Percentiles rank a stretch among this genome's conserved stretches.
phyloP scores from a whole-genome alignment of 2,888 invertebrate genomes.

The Helicoverpa assulta region DNA sequence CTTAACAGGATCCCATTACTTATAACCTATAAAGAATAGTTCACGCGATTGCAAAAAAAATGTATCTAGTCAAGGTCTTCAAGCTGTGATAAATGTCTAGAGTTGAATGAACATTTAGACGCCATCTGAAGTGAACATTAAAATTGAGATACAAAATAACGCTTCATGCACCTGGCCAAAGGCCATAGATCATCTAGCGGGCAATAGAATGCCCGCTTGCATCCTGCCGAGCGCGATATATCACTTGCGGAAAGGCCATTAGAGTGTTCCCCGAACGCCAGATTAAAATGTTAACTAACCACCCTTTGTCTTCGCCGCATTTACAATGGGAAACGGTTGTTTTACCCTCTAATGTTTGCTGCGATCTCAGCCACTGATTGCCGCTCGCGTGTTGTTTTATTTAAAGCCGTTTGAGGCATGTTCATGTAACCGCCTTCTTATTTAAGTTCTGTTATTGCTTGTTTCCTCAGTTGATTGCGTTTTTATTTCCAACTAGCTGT shows the following conservation, averaged over 20 bases:
- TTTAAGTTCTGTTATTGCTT: slow-evolving; percentile 46
- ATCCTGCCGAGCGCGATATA: slow-evolving; percentile 72
- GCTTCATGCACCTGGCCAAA: slow-evolving; percentile 64
- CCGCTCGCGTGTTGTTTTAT: slow-evolving; percentile 71
- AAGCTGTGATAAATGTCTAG: background rate
- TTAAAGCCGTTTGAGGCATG: slow-evolving; percentile 57
- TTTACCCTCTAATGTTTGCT: slow-evolving; percentile 72
- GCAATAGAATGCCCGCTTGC: slow-evolving; percentile 76
- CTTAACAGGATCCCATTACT: background rate
- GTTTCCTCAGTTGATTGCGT: slow-evolving; percentile 24
- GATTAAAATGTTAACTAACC: slow-evolving; percentile 84
- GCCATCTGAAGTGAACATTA: slow-evolving; percentile 1
- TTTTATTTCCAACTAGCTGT: slow-evolving; percentile 28
- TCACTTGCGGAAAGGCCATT: slow-evolving; percentile 76
- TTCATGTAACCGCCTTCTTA: slow-evolving; percentile 53
- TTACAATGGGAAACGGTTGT: slow-evolving; percentile 75
- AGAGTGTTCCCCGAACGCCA: slow-evolving; percentile 73
- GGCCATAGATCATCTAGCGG: slow-evolving; percentile 71
- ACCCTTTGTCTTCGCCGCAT: slow-evolving; percentile 77
- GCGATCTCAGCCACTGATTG: slow-evolving; percentile 72
- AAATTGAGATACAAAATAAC: slow-evolving; percentile 53
- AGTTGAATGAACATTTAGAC: background rate
- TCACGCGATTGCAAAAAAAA: background rate
- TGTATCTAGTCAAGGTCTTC: background rate
- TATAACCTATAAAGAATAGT: background rate